Conservation (phyloP, 1,140 invertebrate species). For the Plectrocnemia conspersa region DNA sequence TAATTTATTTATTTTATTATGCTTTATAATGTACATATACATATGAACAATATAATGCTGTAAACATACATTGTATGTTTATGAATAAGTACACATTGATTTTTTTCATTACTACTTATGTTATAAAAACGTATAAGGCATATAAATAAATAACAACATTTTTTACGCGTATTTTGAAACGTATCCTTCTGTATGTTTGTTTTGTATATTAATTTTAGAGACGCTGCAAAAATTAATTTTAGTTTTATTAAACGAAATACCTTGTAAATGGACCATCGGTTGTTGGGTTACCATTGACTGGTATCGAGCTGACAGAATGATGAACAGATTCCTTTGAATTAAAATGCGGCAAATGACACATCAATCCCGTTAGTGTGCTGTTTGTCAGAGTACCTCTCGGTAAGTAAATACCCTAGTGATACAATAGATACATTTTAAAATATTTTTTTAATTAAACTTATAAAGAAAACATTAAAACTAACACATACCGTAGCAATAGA, state of each 20-base stretch:
- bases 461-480: too few species aligned
- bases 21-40: too few species aligned
- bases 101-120: too few species aligned
- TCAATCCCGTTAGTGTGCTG: slow-evolving; percentile 36
- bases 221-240: not conserved
- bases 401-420: slow-evolving; percentile 1
- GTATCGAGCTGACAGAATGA: slow-evolving; percentile 19
- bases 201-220: too few species aligned
- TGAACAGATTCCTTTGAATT: slow-evolving; percentile 17
- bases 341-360: slow-evolving; percentile 38
- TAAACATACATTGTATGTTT: too few species aligned
- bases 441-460: not conserved
- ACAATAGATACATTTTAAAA: not conserved
- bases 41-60: too few species aligned
- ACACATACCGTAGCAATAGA: slow-evolving; percentile 8
- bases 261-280: not conserved
- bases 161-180: too few species aligned
- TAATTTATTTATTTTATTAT: too few species aligned
- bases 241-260: not conserved
- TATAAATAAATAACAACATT: too few species aligned
- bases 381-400: slow-evolving; percentile 33
- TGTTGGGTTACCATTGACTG: not conserved
- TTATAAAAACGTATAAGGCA: too few species aligned
- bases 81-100: too few species aligned
- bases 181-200: too few species aligned